Evolutionary conservation across 2,797 vertebrate species (phyloP), one percentile per base, ranked within the genome.

Genomic region (Leptatherina wallacei): DNA sequence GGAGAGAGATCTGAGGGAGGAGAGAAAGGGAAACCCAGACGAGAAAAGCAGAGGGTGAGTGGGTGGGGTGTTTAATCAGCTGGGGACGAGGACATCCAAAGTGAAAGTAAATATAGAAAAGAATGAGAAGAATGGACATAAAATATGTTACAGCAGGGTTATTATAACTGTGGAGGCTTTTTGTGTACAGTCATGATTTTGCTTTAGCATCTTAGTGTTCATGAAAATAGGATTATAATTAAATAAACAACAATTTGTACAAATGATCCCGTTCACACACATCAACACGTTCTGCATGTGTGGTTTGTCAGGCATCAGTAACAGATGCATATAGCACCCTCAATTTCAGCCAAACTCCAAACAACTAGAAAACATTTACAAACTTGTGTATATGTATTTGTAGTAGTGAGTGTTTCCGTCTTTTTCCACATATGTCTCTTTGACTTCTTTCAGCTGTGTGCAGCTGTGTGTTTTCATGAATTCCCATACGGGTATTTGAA

Each of bases 1-100:
- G 80, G 75, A 74, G 82, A 69, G 75, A 77, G 81, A 70, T 75
- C 29, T 61, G 52, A 78, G 85, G 73, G 83, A 85, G 79, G 81
- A 74, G 85, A 82, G 80, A 38, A 67, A 81, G 72, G 67, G 63
- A 70, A 79, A 71, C 75, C 58, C 14, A 58, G 77, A 68, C 30
- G 42, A 57, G 69, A 51, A 67, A 75, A 77, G 36, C 20, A 49
- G 70, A 54, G 42, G 18, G 51, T 36, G 38, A 69, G 52, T 55
- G 40, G 65, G 38, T 61, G 35, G 49, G 40, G 36, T 73, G 51
- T 36, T 33, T 35, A 76, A 51, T 49, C 18, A 2, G 62, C 35
- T 29, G 29, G 36, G 72, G 51, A 71, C 38, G 73, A 24, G 22
- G 47, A 58, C 61, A 58, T 65, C 30, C 33, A 68, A 58, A 56